A percentile compares a stretch with the other conserved stretches of the same genome.
phyloP scores from a whole-genome alignment of 2,888 invertebrate genomes.

The Agrochola lychnidis region DNA sequence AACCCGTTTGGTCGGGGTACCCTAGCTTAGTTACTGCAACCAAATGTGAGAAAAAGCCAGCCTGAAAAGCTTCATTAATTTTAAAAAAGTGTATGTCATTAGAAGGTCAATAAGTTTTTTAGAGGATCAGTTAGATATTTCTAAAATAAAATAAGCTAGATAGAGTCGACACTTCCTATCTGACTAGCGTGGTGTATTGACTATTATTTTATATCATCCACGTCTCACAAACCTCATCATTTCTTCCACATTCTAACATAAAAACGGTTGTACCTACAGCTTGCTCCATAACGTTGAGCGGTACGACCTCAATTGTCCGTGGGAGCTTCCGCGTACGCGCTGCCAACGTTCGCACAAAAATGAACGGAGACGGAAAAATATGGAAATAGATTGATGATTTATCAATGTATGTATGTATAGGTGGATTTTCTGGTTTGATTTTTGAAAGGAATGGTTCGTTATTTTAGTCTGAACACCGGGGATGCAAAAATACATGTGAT shows the following conservation, averaged over 20 bases:
- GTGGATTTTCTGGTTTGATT: background rate
- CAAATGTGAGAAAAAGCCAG: too few species aligned
- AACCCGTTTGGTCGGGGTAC: too few species aligned
- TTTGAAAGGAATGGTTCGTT: background rate
- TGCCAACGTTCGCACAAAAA: conserved; percentile 61
- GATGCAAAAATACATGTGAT: background rate
- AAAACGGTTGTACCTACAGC: conserved; percentile 14
- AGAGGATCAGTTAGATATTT: too few species aligned
- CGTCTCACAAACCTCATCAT: background rate
- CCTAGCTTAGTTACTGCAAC: too few species aligned
- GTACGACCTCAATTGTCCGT: conserved; percentile 54
- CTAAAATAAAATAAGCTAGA: too few species aligned
- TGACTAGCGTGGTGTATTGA: background rate
- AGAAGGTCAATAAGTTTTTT: too few species aligned
- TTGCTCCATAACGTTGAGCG: conserved; percentile 4
- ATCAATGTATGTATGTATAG: conserved; percentile 26
- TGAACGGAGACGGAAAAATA: conserved; percentile 38
- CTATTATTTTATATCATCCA: background rate
- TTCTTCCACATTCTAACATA: conserved; percentile 13
- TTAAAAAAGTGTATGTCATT: too few species aligned
- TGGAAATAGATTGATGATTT: conserved; percentile 58
- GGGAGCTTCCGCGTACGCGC: conserved; percentile 53
- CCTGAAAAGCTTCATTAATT: too few species aligned
- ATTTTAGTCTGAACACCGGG: background rate
- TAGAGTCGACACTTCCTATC: background rate